A percentile compares a stretch with the other conserved stretches of the same genome.
Conservation (phyloP, 92 coral and sea anemone species). For the Meandrina meandrites region DNA sequence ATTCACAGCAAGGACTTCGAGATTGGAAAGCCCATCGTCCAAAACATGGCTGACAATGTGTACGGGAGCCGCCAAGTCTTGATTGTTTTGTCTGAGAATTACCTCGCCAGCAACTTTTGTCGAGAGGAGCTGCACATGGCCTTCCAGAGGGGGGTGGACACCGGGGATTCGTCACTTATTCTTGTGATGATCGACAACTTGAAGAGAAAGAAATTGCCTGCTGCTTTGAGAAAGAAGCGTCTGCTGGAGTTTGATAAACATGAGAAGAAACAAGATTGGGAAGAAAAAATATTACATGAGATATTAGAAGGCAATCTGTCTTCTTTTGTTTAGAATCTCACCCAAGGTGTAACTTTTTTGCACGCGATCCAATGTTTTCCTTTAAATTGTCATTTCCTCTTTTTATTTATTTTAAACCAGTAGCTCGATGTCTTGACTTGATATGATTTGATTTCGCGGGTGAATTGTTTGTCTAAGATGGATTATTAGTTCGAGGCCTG, state of each 20-base stretch:
- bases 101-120: slow-evolving; percentile 68
- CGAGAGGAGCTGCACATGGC: slow-evolving; percentile 72
- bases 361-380: too few species aligned
- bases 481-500: too few species aligned
- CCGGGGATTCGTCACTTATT: slow-evolving; percentile 59
- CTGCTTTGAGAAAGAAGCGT: slow-evolving; percentile 50
- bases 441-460: too few species aligned
- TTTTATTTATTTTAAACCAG: too few species aligned
- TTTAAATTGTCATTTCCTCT: too few species aligned
- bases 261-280: slow-evolving; percentile 54
- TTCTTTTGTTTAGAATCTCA: neutral
- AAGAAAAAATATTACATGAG: slow-evolving; percentile 36
- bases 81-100: slow-evolving; percentile 68
- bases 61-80: slow-evolving; percentile 63
- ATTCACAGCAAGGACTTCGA: slow-evolving; percentile 76
- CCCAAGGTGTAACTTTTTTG: too few species aligned
- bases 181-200: slow-evolving; percentile 60
- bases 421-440: too few species aligned
- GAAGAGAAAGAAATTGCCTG: slow-evolving; percentile 60
- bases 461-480: too few species aligned
- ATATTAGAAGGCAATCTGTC: neutral
- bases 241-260: slow-evolving; percentile 52
- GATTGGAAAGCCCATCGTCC: slow-evolving; percentile 66
- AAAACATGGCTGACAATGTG: slow-evolving; percentile 80
- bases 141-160: slow-evolving; percentile 38